These are phyloP conservation scores for Pelobates cultripes DNA, from an alignment of 2,797 vertebrate genomes.

Conservation along the genomic window DNA sequence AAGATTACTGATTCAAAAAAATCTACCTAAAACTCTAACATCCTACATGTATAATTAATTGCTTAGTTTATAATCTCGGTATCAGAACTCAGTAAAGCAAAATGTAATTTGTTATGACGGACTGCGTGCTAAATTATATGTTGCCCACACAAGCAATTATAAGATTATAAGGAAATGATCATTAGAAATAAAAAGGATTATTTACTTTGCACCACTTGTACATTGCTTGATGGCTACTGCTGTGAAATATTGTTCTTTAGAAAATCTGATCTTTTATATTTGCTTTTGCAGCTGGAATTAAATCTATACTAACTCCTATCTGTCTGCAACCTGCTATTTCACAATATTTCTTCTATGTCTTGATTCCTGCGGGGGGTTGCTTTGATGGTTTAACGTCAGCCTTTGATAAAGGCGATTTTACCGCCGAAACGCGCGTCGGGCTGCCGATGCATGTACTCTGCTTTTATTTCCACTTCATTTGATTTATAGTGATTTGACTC, in stretches of 20 bases:
- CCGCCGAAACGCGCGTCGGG: too few species aligned
- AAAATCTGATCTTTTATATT: too few species aligned
- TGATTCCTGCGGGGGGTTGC: too few species aligned
- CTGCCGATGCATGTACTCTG: too few species aligned
- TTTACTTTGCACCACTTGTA: background rate
- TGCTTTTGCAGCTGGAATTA: too few species aligned
- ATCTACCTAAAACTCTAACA: background rate
- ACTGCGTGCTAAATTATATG: slow-evolving; percentile 24
- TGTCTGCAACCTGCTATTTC: too few species aligned
- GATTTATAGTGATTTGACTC: too few species aligned
- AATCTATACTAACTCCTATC: too few species aligned
- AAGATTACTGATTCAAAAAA: background rate
- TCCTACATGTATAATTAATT: slow-evolving; percentile 32
- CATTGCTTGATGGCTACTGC: background rate
- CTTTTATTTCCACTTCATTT: too few species aligned
- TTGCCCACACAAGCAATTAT: slow-evolving; percentile 42
- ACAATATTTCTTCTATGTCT: too few species aligned
- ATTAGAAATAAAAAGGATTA: slow-evolving; percentile 3
- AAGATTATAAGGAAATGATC: slow-evolving; percentile 28
- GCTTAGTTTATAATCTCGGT: slow-evolving; percentile 36
- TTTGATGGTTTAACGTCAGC: too few species aligned
- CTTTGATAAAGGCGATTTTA: too few species aligned
- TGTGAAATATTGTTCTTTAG: slow-evolving; percentile 1
- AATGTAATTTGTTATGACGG: slow-evolving; percentile 18
- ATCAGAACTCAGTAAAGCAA: slow-evolving; percentile 8